Evolutionary conservation across 2,113 vertebrate species (phyloP), one percentile per base, ranked within the genome.

Genomic region (Scolopax mira): DNA sequence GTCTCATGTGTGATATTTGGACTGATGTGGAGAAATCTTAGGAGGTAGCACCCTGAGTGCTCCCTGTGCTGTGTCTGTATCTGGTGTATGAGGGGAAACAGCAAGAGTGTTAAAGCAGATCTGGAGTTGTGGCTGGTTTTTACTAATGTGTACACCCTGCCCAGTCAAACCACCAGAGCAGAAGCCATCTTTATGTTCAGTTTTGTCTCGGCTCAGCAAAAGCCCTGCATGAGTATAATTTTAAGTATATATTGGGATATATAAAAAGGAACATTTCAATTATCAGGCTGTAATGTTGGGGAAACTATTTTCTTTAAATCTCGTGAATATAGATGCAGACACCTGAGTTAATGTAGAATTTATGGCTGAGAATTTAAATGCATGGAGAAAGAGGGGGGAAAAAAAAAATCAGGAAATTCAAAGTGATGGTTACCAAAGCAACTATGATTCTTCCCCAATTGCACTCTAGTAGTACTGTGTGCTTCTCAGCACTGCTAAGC

Each of bases 341-440:
- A 78, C 52, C 31, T 75, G 39, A 88, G 58, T 44, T 77, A 74
- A 22, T 15, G 42, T 71, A 33, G 74, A 81, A 35, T 58, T 58
- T 64, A 87, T 67, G 46, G 44, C 62, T 67, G 58, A 46, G 33
- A 69, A 95, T 88, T 57, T 69, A 58, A 95, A 65, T 72, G 33
- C 19, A 67, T 80, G 77, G 11, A 83, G 35, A 58, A 46, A 46
- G 10, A n/a, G n/a, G 18, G 7, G 7, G 14, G 10, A 33, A 31
- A 31, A 21, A 55, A 41, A 65, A 69, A 75, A 21, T n/a, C 39
- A 46, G 64, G 41, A 85, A 85, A 67, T 62, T 73, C 58, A 17
- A 72, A 93, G 62, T 60, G 51, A 28, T 72, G 85, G 88, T 97
- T 97, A 92, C 96, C 80, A 92, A 88, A 97, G 94, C 85, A 95